Base-by-base conservation (phyloP, 2,113 vertebrate species). In the Clarias batrachus region DNA sequence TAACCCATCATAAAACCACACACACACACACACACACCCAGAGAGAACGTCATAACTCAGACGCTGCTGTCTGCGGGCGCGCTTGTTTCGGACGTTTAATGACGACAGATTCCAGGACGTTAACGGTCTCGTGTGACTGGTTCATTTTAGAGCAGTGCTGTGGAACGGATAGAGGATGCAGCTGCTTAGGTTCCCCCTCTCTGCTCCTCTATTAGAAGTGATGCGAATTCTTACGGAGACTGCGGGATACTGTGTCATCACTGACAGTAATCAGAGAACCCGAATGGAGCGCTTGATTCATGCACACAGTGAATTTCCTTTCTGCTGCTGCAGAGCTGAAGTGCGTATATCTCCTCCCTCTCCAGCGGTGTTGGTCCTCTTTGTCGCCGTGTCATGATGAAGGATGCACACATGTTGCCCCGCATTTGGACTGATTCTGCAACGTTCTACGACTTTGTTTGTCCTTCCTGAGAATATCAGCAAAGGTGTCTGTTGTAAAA, bases 151-250 rank as follows among this genome's bases (percentile, higher is more conserved):
- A 78, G 84, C 92, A 91, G 84, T 66, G 84, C 87, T 86, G 88
- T 92, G 92, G 92, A 94, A 94, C 92, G 92, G 92, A 93, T 94
- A 90, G 92, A 92, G 92, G 92, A 89, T 88, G 91, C 91, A 91
- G 90, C 91, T 90, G 81, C 89, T 88, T 87, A 91, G 91, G 88
- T 85, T 92, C 59, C 86, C 86, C 84, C 81, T 80, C 87, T 82
- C 87, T 81, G 57, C 82, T 87, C 59, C 81, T 82, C 66, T n/a
- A 54, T 91, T 88, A 82, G 59, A 76, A 77, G 77, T 82, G 74
- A 87, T 73, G 79, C 30, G 70, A 77, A 77, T 82, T 87, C 48
- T 60, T 86, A 63, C 11, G 19, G 33, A 71, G 85, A 62, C 85
- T 90, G 85, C 85, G 74, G 89, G 91, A 90, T 90, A 86, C 85